A percentile compares a stretch with the other conserved stretches of the same genome.
Evolutionary conservation across 2,113 vertebrate genomes (phyloP).

Genomic region (Diadophis punctatus): DNA sequence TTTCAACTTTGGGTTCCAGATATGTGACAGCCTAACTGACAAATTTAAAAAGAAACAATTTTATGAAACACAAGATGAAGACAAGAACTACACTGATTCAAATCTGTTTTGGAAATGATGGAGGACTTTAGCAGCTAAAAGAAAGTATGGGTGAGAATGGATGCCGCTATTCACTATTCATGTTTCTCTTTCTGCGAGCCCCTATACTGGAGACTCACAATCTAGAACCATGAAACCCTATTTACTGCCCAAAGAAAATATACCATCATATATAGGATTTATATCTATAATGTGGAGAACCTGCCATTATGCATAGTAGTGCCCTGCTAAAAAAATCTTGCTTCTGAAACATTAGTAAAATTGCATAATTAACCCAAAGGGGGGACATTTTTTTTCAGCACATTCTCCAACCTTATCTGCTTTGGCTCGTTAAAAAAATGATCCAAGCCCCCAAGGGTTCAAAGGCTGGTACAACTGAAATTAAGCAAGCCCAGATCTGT

Average conservation of each 20-base stretch:
- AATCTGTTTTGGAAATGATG: background rate
- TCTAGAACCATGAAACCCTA: background rate
- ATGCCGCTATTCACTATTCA: background rate
- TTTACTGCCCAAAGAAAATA: background rate
- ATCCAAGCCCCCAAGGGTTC: background rate
- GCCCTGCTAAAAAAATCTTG: background rate
- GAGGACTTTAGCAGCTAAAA: background rate
- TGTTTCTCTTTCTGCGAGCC: background rate
- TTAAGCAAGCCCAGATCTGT: background rate
- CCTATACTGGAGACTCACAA: background rate
- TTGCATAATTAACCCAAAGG: background rate
- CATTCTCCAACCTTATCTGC: background rate
- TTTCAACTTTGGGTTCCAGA: background rate
- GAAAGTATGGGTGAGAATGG: background rate
- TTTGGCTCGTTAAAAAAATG: background rate
- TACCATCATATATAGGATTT: background rate
- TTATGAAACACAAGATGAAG: background rate
- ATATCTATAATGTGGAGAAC: background rate
- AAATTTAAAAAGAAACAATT: background rate
- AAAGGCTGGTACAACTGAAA: background rate
- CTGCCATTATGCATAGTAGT: background rate
- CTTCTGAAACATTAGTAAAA: background rate
- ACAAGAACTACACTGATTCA: background rate
- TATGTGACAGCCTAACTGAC: background rate
- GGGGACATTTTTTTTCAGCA: background rate